phyloP scores from a whole-genome alignment of 2,113 vertebrate species.

The Bubalus kerabau region DNA sequence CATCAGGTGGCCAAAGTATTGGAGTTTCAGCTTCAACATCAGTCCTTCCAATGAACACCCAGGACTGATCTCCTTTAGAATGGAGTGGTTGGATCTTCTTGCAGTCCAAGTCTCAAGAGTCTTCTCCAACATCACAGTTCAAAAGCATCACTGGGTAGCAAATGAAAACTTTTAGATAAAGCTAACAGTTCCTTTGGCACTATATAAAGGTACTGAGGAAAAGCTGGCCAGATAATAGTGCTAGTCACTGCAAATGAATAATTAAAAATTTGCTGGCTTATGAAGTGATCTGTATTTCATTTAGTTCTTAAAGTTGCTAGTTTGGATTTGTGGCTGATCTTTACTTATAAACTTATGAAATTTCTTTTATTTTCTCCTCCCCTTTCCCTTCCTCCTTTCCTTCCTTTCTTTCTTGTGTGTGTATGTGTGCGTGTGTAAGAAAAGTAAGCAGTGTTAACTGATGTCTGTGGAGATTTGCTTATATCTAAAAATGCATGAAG shows the following conservation, averaged over 20 bases:
- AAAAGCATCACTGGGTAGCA: not conserved
- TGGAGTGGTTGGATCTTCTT: not conserved
- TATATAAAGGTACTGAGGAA: not conserved
- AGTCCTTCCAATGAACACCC: not conserved
- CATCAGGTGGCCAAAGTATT: not conserved
- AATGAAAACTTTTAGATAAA: slow-evolving; percentile 29
- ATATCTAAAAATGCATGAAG: not conserved
- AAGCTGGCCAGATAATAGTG: slow-evolving; percentile 32
- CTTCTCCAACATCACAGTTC: not conserved
- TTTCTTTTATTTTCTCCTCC: not conserved
- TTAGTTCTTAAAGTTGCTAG: not conserved
- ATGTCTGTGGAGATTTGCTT: not conserved
- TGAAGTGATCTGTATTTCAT: not conserved
- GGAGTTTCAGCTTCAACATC: not conserved
- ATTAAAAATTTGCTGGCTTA: not conserved
- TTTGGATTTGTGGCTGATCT: not conserved
- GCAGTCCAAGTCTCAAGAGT: not conserved
- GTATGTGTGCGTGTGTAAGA: not conserved
- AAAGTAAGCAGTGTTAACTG: not conserved
- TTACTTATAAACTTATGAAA: not conserved
- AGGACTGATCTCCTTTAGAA: not conserved
- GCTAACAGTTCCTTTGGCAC: slow-evolving; percentile 7
- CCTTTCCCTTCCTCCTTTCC: not conserved
- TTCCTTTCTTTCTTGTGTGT: not conserved
- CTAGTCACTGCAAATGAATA: not conserved